A percentile compares a stretch with the other conserved stretches of the same genome.
Evolutionary conservation across 1,140 invertebrate genomes (phyloP).

Genomic region (Venturia canescens): DNA sequence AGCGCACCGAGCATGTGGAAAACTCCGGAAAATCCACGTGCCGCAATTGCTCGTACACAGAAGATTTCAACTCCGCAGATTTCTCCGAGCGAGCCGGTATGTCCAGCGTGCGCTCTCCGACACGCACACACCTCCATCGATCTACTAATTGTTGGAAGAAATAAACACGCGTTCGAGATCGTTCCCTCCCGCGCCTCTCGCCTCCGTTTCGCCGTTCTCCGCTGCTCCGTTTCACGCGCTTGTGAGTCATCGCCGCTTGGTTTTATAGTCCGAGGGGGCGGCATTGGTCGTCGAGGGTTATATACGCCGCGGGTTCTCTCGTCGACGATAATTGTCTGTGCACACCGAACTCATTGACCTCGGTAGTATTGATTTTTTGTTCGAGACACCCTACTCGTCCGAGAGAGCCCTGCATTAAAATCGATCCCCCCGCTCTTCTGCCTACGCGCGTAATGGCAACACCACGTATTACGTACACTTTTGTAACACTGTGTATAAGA

Average conservation of each 20-base stretch:
- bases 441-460: slow-evolving; percentile 58
- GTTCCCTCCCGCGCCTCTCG: slow-evolving; percentile 17
- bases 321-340: slow-evolving; percentile 50
- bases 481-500: slow-evolving; percentile 5
- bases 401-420: slow-evolving; percentile 47
- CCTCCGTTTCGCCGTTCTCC: neutral
- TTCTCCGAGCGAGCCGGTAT: neutral
- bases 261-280: slow-evolving; percentile 24
- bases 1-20: neutral
- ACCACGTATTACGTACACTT: slow-evolving; percentile 21
- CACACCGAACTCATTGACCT: slow-evolving; percentile 56
- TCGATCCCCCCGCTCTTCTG: slow-evolving; percentile 60
- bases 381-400: slow-evolving; percentile 59
- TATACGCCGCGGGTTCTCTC: slow-evolving; percentile 30
- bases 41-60: neutral
- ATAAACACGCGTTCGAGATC: neutral
- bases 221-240: slow-evolving; percentile 7
- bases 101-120: neutral
- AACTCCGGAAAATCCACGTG: neutral
- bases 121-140: neutral
- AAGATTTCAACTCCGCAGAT: neutral
- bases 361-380: slow-evolving; percentile 67
- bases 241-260: slow-evolving; percentile 19
- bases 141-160: neutral
- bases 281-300: slow-evolving; percentile 22